These are phyloP conservation scores for Pedicia rivosa DNA, from an alignment of 2,888 invertebrate species.

Conservation along the genomic window DNA sequence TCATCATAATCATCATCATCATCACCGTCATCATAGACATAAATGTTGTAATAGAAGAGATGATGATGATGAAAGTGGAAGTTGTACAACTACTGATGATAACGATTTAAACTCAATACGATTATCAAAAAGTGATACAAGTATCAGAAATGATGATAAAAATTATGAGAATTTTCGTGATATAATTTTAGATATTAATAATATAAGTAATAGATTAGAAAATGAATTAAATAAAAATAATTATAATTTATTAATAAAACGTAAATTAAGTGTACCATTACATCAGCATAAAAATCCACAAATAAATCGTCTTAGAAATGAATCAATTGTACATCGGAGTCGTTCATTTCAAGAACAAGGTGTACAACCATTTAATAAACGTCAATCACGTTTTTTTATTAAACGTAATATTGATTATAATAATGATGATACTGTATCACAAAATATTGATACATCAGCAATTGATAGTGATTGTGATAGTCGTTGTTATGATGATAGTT, in stretches of 20 bases:
- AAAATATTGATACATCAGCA: constrained; percentile 29
- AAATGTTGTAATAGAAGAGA: neutral
- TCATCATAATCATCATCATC: neutral
- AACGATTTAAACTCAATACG: neutral
- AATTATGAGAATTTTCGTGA: constrained; percentile 11
- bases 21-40: no score
- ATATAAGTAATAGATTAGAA: constrained; percentile 6
- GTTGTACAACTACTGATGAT: neutral
- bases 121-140: constrained; percentile 4
- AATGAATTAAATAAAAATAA: constrained; percentile 5
- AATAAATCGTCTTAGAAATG: neutral
- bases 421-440: constrained; percentile 21
- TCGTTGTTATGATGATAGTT: constrained; percentile 12
- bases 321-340: constrained; percentile 19
- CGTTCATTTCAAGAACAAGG: constrained; percentile 31
- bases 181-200: constrained; percentile 7
- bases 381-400: constrained; percentile 13
- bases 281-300: constrained; percentile 3
- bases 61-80: no score
- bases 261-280: constrained; percentile 3
- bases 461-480: constrained; percentile 28
- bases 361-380: constrained; percentile 13
- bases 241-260: constrained; percentile 3
- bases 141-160: constrained; percentile 6
- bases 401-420: constrained; percentile 8